Evolutionary conservation across 2,888 invertebrate species (phyloP).

Genomic region (Endotricha flammealis): DNA sequence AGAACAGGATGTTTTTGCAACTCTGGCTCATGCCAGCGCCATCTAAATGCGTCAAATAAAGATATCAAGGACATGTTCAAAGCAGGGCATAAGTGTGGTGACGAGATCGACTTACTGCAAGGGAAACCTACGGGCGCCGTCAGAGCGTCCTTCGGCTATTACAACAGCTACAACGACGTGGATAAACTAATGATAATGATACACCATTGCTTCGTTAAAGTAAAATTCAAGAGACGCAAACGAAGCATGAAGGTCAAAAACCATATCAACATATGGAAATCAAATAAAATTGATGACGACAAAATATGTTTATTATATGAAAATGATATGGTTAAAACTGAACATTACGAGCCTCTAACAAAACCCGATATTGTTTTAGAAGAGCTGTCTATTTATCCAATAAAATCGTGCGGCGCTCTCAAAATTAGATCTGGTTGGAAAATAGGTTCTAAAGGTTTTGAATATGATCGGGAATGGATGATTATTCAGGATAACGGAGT

Average conservation of each 20-base stretch:
- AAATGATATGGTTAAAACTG: slow-evolving; percentile 18
- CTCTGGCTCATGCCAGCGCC: slow-evolving; percentile 94
- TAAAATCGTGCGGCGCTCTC: slow-evolving; percentile 93
- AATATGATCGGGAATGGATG: slow-evolving; percentile 97
- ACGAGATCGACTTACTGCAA: slow-evolving; percentile 89
- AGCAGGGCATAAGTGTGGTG: slow-evolving; percentile 95
- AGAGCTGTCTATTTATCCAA: slow-evolving; percentile 84
- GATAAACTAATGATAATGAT: slow-evolving; percentile 86
- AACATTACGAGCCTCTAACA: slow-evolving; percentile 14
- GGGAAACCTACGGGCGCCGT: slow-evolving; percentile 95
- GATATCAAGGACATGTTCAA: slow-evolving; percentile 88
- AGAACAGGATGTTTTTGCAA: slow-evolving; percentile 98
- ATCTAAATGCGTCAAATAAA: slow-evolving; percentile 82
- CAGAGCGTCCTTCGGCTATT: slow-evolving; percentile 94
- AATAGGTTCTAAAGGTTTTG: slow-evolving; percentile 86
- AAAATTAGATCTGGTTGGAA: slow-evolving; percentile 83
- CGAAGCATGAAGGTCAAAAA: slow-evolving; percentile 33
- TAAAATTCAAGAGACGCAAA: slow-evolving; percentile 39
- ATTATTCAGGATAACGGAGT: slow-evolving; percentile 89
- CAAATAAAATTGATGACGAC: slow-evolving; percentile 24
- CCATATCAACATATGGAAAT: not conserved
- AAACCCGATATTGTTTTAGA: slow-evolving; percentile 37
- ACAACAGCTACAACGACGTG: slow-evolving; percentile 86
- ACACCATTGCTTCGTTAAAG: slow-evolving; percentile 82
- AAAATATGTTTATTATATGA: slow-evolving; percentile 26